These are phyloP conservation scores for Catharus bicknelli DNA, from an alignment of 2,113 vertebrate genomes.

Conservation along the genomic window DNA sequence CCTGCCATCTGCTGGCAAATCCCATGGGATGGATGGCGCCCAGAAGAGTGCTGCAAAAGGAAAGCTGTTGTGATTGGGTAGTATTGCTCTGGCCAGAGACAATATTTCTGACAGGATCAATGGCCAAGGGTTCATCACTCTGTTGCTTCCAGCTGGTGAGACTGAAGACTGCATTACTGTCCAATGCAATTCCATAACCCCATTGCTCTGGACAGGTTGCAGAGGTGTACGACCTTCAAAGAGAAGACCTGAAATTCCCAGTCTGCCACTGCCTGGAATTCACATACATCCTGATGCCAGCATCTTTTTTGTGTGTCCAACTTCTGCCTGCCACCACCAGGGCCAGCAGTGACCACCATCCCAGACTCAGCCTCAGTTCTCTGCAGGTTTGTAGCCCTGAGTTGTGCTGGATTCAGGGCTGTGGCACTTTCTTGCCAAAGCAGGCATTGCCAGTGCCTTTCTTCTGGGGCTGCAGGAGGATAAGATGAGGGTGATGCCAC, in stretches of 20 bases:
- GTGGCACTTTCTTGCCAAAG: not conserved
- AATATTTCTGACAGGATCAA: not conserved
- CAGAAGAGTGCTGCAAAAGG: not conserved
- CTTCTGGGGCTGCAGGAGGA: not conserved
- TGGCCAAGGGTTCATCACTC: fast-evolving
- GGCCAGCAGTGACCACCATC: not conserved
- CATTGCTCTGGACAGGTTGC: not conserved
- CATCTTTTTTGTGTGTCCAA: not conserved
- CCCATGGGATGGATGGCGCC: not conserved
- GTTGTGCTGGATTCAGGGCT: not conserved
- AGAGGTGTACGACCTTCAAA: not conserved
- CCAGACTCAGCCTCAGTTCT: not conserved
- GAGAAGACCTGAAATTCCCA: not conserved
- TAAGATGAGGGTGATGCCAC: not conserved
- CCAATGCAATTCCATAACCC: not conserved
- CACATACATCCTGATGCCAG: fast-evolving
- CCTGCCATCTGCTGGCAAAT: constrained; percentile 63
- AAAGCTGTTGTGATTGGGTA: not conserved
- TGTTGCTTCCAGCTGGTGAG: not conserved
- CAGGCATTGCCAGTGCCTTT: not conserved
- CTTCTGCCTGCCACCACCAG: not conserved
- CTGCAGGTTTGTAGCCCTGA: not conserved
- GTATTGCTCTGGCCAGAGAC: not conserved
- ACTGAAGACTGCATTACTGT: not conserved
- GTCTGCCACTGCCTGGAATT: not conserved